A percentile compares a stretch with the other conserved stretches of the same genome.
Conservation (phyloP, 1,140 invertebrate genomes). For the Dysdera silvatica region DNA sequence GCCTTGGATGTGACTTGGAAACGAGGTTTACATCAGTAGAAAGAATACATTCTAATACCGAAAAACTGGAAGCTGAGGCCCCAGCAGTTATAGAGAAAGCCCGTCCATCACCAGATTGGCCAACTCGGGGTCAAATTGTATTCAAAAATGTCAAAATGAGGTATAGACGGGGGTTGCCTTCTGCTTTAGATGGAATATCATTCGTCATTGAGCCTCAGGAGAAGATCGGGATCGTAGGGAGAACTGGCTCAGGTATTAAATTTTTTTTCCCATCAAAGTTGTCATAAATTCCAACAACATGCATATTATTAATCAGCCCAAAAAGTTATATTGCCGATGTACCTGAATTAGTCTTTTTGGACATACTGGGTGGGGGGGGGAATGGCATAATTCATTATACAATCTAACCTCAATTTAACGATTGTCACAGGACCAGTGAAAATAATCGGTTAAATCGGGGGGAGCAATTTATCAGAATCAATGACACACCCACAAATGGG, state of each 20-base stretch:
- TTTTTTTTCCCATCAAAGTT: background rate
- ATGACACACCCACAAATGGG: too few species aligned
- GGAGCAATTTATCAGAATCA: too few species aligned
- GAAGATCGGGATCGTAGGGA: constrained; percentile 52
- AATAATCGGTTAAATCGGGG: background rate
- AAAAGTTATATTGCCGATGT: background rate
- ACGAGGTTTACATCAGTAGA: constrained; percentile 59
- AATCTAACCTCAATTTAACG: too few species aligned
- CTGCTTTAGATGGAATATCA: constrained; percentile 55
- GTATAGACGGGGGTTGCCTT: constrained; percentile 53
- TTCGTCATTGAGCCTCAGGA: constrained; percentile 53
- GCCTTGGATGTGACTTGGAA: constrained; percentile 56
- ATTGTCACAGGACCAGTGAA: too few species aligned
- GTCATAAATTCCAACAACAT: background rate
- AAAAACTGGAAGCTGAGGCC: constrained; percentile 35
- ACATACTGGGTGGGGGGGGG: background rate
- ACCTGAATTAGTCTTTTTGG: background rate
- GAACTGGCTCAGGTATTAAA: constrained; percentile 47
- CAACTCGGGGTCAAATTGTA: constrained; percentile 57
- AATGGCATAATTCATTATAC: background rate
- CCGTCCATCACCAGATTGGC: constrained; percentile 51
- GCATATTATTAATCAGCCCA: background rate
- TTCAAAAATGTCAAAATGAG: constrained; percentile 60
- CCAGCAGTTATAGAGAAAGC: constrained; percentile 38
- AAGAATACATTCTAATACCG: constrained; percentile 49